phyloP scores from a whole-genome alignment of 2,888 invertebrate species.

The Pheosia gnoma region DNA sequence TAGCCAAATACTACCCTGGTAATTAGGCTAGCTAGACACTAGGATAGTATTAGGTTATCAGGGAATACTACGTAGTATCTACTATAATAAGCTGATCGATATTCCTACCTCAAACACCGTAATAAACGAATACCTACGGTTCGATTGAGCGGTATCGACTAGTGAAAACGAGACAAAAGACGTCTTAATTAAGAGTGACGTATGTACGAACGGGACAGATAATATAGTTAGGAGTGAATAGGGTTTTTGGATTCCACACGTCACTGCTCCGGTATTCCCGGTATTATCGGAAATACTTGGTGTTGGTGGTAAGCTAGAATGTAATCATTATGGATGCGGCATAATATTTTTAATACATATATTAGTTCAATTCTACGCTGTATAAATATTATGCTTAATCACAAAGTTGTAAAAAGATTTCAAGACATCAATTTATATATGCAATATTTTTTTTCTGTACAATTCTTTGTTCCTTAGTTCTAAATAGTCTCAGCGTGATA shows the following conservation, averaged over 20 bases:
- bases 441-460: too few species aligned
- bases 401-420: too few species aligned
- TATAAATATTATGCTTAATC: too few species aligned
- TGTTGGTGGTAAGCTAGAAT: conserved; percentile 12
- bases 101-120: not conserved
- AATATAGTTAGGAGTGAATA: conserved; percentile 23
- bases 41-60: too few species aligned
- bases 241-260: conserved; percentile 40
- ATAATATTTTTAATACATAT: conserved; percentile 7
- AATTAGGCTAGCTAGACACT: too few species aligned
- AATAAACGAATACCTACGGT: not conserved
- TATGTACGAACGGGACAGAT: conserved; percentile 12
- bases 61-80: too few species aligned
- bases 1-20: too few species aligned
- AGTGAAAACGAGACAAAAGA: conserved; percentile 9
- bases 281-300: conserved; percentile 31
- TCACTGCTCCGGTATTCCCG: conserved; percentile 31
- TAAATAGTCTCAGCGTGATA: too few species aligned
- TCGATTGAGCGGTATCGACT: not conserved
- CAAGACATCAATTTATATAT: too few species aligned
- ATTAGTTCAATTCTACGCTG: too few species aligned
- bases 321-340: conserved; percentile 13
- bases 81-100: not conserved
- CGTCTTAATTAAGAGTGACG: conserved; percentile 14
- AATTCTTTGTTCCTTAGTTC: too few species aligned